Conservation (phyloP, 1,140 invertebrate species). For the Tetragnatha versicolor region DNA sequence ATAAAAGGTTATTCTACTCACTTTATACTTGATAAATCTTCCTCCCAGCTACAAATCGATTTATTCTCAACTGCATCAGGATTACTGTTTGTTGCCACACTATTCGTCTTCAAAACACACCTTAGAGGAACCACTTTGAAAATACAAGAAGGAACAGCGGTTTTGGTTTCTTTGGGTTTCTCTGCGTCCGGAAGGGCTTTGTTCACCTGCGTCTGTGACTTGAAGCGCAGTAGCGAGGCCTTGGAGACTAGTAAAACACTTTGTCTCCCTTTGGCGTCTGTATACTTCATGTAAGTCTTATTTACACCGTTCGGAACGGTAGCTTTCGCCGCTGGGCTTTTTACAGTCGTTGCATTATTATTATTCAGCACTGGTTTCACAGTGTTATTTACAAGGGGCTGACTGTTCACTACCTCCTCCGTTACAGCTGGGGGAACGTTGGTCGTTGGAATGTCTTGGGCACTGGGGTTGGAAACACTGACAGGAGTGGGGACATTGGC, state of each 20-base stretch:
- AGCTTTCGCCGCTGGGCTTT: not conserved
- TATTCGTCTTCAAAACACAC: no score
- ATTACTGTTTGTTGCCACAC: no score
- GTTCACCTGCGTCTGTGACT: not conserved
- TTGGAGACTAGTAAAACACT: constrained; percentile 36
- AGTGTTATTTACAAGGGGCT: not conserved
- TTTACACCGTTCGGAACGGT: constrained; percentile 27
- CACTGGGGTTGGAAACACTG: not conserved
- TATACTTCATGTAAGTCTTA: constrained; percentile 48
- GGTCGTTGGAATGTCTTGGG: not conserved
- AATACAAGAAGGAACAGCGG: constrained; percentile 20
- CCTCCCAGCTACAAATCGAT: no score
- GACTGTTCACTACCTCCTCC: not conserved
- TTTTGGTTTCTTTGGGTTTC: not conserved
- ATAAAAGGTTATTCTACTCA: not conserved
- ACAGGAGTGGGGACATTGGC: not conserved
- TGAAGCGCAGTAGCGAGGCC: constrained; percentile 11
- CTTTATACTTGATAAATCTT: constrained; percentile 25
- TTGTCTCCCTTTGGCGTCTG: constrained; percentile 26
- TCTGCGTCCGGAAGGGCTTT: not conserved
- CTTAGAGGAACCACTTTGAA: constrained; percentile 44
- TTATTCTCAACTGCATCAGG: no score
- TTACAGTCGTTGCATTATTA: no score
- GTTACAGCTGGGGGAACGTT: no score
- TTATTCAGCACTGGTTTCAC: constrained; percentile 1